Evolutionary conservation across 2,888 invertebrate species (phyloP), one percentile per base, ranked within the genome.

Genomic region (Polyploca ridens): DNA sequence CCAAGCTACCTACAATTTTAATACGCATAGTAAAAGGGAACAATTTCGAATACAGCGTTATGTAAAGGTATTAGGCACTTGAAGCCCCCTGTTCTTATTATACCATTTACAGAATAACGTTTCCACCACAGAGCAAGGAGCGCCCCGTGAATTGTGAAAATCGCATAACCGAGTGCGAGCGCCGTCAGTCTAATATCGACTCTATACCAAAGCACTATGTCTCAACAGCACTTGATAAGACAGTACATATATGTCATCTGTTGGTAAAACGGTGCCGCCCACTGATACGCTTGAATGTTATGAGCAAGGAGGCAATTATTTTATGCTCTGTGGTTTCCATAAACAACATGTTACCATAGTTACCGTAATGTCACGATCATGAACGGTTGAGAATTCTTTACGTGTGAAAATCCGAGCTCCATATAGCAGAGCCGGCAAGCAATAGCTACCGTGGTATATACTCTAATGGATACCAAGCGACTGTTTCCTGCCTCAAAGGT

Each of bases 391-490:
- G 54, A 54, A 54, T 19, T n/a, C 54, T 54, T 63, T 71, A 7
- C 6, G 14, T 46, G 66, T 62, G 65, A 60, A 72, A 67, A 19
- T 83, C 83, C 67, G 83, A 83, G 79, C 82, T 85, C 89, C 88
- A 89, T 14, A 89, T 75, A n/a, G 87, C 87, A 73, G 88, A 89
- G 85, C 89, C 83, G 63, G 87, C 71, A 5, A 87, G 83, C 70
- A 86, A 38, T 71, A 88, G 90, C 86, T 94, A 94, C 91, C 94
- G 90, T 0, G 94, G 91, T 68, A 94, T 93, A 65, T 94, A 94
- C 76, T 93, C 91, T 0, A 98, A 90, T 0, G 97, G 96, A 89
- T 98, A 98, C 98, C 99, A 99, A 72, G 97, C 97, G 1, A 96
- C 96, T 0, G 96, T 96, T 89, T 99, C 98, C 73, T 96, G 95